Evolutionary conservation across 2,797 vertebrate species (phyloP).

Genomic region (Momotus momota): DNA sequence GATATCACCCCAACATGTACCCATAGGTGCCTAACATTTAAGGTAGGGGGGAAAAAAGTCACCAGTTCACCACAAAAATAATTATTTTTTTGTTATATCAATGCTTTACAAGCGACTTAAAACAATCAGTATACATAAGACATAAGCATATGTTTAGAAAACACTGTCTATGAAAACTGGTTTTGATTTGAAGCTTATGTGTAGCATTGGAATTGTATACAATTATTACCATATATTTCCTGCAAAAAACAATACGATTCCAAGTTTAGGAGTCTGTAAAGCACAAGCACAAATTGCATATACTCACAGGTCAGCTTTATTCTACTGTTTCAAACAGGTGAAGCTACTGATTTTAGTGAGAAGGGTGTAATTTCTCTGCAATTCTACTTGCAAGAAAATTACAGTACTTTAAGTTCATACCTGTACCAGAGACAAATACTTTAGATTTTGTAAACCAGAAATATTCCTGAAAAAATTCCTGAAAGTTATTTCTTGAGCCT

Average conservation of each 20-base stretch:
- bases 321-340: not conserved
- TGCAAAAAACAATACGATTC: not conserved
- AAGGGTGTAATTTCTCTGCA: not conserved
- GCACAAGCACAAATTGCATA: not conserved
- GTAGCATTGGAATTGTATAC: not conserved
- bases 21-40: slow-evolving; percentile 90
- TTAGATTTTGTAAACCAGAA: not conserved
- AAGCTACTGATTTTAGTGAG: not conserved
- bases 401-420: not conserved
- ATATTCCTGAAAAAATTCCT: not conserved
- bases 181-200: not conserved
- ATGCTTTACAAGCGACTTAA: not conserved
- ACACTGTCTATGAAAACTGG: not conserved
- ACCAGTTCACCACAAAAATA: not conserved
- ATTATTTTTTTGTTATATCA: not conserved
- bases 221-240: not conserved
- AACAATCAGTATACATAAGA: not conserved
- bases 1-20: slow-evolving; percentile 92
- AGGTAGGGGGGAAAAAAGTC: not conserved
- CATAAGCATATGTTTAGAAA: not conserved
- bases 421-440: not conserved
- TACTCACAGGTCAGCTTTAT: not conserved
- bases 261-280: not conserved
- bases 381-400: not conserved
- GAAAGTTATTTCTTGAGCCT: not conserved